Percentiles rank a stretch among this genome's conserved stretches.
These are phyloP conservation scores for Steinernema hermaphroditum DNA, from an alignment of 2,888 invertebrate species.

Conservation along the genomic window DNA sequence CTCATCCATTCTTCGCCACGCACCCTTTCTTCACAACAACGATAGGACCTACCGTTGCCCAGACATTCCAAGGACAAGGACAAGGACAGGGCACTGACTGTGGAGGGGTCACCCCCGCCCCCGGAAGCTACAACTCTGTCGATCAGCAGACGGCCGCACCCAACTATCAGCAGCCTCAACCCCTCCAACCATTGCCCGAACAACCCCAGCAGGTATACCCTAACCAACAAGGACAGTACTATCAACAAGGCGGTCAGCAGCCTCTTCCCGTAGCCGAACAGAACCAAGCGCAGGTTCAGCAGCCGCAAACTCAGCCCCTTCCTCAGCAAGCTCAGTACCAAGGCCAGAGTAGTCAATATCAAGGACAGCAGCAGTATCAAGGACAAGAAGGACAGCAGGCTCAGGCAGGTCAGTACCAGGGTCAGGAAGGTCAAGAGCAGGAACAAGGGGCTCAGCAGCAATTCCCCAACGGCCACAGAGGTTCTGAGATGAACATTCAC, in stretches of 20 bases:
- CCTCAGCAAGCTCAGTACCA: slow-evolving; percentile 8
- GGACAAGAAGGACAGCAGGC: no score
- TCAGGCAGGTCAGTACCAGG: neutral
- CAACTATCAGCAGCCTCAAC: slow-evolving; percentile 11
- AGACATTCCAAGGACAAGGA: neutral
- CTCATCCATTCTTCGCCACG: slow-evolving; percentile 15
- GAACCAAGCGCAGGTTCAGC: neutral
- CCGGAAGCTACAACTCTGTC: slow-evolving; percentile 3
- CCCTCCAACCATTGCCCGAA: neutral
- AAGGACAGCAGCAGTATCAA: no score
- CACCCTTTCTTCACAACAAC: slow-evolving; percentile 1
- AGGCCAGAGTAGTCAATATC: neutral
- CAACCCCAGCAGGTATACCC: neutral
- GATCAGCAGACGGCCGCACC: slow-evolving; percentile 12
- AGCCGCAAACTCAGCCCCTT: neutral
- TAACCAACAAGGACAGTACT: neutral
- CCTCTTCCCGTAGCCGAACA: slow-evolving; percentile 4
- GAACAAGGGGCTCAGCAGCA: neutral
- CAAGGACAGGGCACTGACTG: neutral
- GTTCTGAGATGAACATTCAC: slow-evolving; percentile 7
- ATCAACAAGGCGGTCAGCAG: slow-evolving; percentile 11
- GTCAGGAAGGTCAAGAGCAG: neutral
- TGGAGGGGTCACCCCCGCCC: slow-evolving; percentile 2
- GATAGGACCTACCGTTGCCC: neutral
- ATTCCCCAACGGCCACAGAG: neutral